Evolutionary conservation across 2,113 vertebrate genomes (phyloP).

Genomic region (Sisor rabdophorus): DNA sequence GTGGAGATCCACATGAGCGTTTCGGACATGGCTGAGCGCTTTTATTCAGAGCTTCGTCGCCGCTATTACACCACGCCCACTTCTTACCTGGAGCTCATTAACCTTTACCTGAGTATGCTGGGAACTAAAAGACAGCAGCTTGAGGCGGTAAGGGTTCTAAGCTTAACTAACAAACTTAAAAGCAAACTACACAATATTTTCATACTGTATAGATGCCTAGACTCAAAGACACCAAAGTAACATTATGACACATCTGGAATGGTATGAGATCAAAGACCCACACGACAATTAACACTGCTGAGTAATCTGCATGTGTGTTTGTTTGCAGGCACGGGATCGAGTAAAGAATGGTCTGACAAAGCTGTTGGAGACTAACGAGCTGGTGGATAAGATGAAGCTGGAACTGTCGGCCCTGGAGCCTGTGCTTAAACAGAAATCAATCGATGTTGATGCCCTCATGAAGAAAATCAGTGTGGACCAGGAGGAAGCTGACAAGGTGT

Average conservation of each 20-base stretch:
- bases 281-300: background rate
- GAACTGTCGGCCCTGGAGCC: conserved; percentile 81
- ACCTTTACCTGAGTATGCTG: conserved; percentile 79
- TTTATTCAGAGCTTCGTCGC: conserved; percentile 74
- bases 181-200: background rate
- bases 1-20: conserved; percentile 80
- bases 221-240: background rate
- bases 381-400: conserved; percentile 82
- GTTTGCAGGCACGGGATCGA: conserved; percentile 72
- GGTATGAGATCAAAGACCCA: background rate
- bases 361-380: conserved; percentile 75
- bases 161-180: background rate
- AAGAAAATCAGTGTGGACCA: conserved; percentile 76
- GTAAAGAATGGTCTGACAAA: conserved; percentile 80
- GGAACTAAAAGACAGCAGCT: conserved; percentile 72
- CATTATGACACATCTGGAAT: background rate
- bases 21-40: conserved; percentile 75
- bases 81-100: conserved; percentile 84
- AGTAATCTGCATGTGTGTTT: conserved; percentile 16
- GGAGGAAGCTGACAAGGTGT: conserved; percentile 76
- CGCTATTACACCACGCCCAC: conserved; percentile 81
- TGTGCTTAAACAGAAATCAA: conserved; percentile 75
- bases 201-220: background rate
- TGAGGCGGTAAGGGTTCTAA: conserved; percentile 62
- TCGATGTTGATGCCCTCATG: conserved; percentile 76